Evolutionary conservation across 2,797 vertebrate species (phyloP).

Genomic region (Hipposideros larvatus): DNA sequence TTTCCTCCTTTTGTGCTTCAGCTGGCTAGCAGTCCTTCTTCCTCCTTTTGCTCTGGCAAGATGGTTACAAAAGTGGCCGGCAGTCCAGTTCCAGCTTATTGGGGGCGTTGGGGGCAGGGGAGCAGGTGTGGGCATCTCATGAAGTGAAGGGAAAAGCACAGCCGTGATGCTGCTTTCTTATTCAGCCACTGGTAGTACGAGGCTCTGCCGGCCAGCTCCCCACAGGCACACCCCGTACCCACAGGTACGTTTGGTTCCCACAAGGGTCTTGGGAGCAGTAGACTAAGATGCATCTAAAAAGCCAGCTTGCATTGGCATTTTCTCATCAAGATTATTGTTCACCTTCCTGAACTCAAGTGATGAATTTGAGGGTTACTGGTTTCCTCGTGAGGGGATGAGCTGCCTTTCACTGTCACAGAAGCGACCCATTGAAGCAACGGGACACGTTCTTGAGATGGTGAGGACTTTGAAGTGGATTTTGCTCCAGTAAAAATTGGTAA

Average conservation of each 20-base stretch:
- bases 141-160: background rate
- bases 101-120: background rate
- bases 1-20: background rate
- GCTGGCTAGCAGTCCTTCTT: background rate
- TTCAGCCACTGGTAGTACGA: accelerated
- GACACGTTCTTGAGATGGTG: background rate
- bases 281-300: background rate
- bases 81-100: background rate
- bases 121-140: accelerated
- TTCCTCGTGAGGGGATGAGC: background rate
- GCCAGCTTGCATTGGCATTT: background rate
- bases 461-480: conserved; percentile 70
- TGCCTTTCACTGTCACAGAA: background rate
- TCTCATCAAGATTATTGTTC: background rate
- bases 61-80: background rate
- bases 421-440: background rate
- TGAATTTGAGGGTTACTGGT: background rate
- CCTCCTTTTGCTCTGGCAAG: background rate
- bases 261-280: background rate
- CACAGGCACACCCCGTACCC: background rate
- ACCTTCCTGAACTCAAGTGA: background rate
- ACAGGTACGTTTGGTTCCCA: too few relatives aligned
- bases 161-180: background rate
- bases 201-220: background rate
- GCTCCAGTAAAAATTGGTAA: conserved; percentile 76